Evolutionary conservation across 2,797 vertebrate genomes (phyloP).

Genomic region (Menidia menidia): DNA sequence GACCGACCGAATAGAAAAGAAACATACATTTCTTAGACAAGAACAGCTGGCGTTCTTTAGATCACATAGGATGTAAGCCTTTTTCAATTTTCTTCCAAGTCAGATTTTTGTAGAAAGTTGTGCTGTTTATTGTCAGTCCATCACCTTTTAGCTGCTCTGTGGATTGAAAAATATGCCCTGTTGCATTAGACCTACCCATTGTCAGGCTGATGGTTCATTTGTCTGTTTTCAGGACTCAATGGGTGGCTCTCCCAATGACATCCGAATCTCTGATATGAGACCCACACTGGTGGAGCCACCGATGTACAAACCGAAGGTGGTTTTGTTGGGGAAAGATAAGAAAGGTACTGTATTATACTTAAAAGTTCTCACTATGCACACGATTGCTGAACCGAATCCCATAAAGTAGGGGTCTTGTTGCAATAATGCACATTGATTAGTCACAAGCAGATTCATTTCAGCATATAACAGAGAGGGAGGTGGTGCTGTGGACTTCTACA

Average conservation of each 20-base stretch:
- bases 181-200: not conserved
- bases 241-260: constrained; percentile 96
- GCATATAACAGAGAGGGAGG: constrained; percentile 26
- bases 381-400: too few relatives aligned
- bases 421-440: constrained; percentile 64
- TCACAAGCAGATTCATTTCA: constrained; percentile 59
- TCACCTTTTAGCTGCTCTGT: not conserved
- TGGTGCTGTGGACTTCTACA: constrained; percentile 20
- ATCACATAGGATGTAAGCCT: too few relatives aligned
- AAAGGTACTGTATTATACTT: constrained; percentile 87
- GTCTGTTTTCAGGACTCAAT: constrained; percentile 89
- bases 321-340: constrained; percentile 97
- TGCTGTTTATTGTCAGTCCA: too few relatives aligned
- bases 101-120: too few relatives aligned
- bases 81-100: too few relatives aligned
- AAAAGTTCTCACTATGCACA: not conserved
- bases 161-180: not conserved
- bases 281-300: constrained; percentile 96
- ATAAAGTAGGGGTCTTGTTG: constrained; percentile 30
- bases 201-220: constrained; percentile 11
- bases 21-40: too few relatives aligned
- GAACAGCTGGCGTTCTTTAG: too few relatives aligned
- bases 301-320: constrained; percentile 98
- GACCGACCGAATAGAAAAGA: too few relatives aligned
- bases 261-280: constrained; percentile 98